phyloP scores from a whole-genome alignment of 2,888 invertebrate species.

The Heterodera filipjevi region DNA sequence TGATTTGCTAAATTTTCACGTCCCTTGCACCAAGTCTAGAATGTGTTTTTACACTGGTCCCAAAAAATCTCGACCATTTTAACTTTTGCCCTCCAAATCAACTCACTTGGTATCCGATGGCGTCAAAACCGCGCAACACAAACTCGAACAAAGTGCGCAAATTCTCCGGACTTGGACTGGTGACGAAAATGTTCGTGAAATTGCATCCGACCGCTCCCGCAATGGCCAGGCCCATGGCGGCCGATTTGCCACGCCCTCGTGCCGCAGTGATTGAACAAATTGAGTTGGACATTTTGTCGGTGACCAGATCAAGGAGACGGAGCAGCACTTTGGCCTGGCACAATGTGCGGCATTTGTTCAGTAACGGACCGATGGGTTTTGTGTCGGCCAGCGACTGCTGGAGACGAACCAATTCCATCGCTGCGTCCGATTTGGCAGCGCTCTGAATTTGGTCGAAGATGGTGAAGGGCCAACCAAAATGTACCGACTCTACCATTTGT shows the following conservation, averaged over 20 bases:
- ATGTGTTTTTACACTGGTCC: not conserved
- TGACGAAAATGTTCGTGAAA: conserved; percentile 92
- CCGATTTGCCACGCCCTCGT: conserved; percentile 93
- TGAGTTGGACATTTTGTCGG: conserved; percentile 88
- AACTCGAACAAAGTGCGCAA: conserved; percentile 96
- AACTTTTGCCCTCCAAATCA: not conserved
- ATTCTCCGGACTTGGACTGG: conserved; percentile 97
- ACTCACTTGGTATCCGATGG: conserved; percentile 77
- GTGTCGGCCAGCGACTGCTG: conserved; percentile 84
- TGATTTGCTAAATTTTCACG: too few species aligned
- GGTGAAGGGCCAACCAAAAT: too few species aligned
- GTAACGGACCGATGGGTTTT: conserved; percentile 85
- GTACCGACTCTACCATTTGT: too few species aligned
- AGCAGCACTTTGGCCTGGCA: conserved; percentile 79
- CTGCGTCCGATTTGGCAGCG: conserved; percentile 66
- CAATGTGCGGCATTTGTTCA: conserved; percentile 85
- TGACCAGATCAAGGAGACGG: conserved; percentile 90
- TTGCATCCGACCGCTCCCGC: conserved; percentile 72
- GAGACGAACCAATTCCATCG: conserved; percentile 75
- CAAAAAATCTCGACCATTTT: not conserved
- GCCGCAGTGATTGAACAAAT: conserved; percentile 94
- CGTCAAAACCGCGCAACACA: conserved; percentile 85
- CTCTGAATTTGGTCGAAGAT: conserved; percentile 40
- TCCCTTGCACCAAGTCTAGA: too few species aligned
- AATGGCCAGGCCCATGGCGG: conserved; percentile 83